Evolutionary conservation across 1,140 invertebrate species (phyloP).

Genomic region (Drosophila ficusphila): DNA sequence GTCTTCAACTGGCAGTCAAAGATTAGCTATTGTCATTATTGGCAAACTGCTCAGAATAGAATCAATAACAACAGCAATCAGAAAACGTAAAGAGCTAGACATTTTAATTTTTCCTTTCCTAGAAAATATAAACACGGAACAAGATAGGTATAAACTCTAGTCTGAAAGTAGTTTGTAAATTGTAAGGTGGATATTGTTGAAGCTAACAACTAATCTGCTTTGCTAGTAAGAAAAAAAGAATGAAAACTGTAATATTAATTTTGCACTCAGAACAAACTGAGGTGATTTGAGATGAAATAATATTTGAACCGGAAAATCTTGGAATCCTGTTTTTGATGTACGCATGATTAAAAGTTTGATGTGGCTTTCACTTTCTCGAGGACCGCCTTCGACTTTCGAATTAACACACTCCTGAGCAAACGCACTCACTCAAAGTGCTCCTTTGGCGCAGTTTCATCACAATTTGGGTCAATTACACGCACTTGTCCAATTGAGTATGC

Average conservation of each 20-base stretch:
- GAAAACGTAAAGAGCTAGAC: not conserved
- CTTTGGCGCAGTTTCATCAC: constrained; percentile 82
- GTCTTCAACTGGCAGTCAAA: constrained; percentile 39
- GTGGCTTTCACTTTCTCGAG: constrained; percentile 48
- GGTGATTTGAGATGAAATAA: too few species aligned
- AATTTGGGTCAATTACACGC: constrained; percentile 83
- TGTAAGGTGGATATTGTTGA: constrained; percentile 16
- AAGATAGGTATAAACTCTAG: not conserved
- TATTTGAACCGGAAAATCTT: too few species aligned
- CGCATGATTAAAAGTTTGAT: constrained; percentile 5
- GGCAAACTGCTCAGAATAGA: constrained; percentile 39
- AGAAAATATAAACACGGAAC: not conserved
- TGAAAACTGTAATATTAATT: too few species aligned
- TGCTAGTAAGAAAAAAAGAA: too few species aligned
- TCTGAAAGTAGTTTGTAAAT: too few species aligned
- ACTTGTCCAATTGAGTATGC: constrained; percentile 82
- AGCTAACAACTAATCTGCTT: too few species aligned
- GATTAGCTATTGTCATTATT: constrained; percentile 60
- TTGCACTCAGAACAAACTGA: too few species aligned
- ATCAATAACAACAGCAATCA: constrained; percentile 27
- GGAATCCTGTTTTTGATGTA: too few species aligned
- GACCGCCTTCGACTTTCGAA: constrained; percentile 1
- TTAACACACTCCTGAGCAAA: constrained; percentile 27
- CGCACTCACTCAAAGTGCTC: constrained; percentile 69
- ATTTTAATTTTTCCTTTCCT: not conserved